Evolutionary conservation across 2,888 invertebrate genomes (phyloP), one percentile per base, ranked within the genome.

Genomic region (Cecidostiba fungosa): DNA sequence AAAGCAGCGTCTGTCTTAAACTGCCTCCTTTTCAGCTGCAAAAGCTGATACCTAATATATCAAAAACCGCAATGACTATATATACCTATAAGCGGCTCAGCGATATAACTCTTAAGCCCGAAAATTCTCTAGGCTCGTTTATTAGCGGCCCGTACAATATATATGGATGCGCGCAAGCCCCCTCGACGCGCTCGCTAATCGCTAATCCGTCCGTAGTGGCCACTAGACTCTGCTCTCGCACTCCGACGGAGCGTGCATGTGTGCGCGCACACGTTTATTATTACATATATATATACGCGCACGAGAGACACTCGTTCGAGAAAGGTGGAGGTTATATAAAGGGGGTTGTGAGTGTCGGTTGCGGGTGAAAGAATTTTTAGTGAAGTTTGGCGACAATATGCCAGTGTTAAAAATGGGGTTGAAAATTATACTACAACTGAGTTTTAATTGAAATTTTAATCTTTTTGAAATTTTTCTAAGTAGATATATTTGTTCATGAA

Each of bases 191-290:
- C n/a, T n/a, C 8, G 54, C 54, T 59, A 59, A 59, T 59, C 54
- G 54, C n/a, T 59, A 59, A 59, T 59, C 54, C n/a, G 54, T n/a
- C n/a, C n/a, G 10, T 59, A 59, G 23, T 59, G 54, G n/a, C 54
- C 54, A 59, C 54, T 59, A n/a, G 54, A 59, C 54, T 59, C 54
- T 8, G 19, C n/a, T n/a, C n/a, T 59, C 54, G 4, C 19, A 0
- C 43, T 43, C 3, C 43, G 12, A 43, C 39, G 39, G 8, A 39
- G 39, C 39, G 8, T 39, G 54, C 3, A 16, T 50, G 47, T 50
- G 47, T 50, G 47, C 54, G 54, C 54, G 6, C 5, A 39, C 5
- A 8, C 39, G 39, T 39, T n/a, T 54, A 54, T 54, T 54, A 5
- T 54, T n/a, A 54, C 19, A 6, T 39, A 39, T 39, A 39, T 39